These are phyloP conservation scores for Hephaestus fuliginosus DNA, from an alignment of 2,797 vertebrate species.

Conservation along the genomic window DNA sequence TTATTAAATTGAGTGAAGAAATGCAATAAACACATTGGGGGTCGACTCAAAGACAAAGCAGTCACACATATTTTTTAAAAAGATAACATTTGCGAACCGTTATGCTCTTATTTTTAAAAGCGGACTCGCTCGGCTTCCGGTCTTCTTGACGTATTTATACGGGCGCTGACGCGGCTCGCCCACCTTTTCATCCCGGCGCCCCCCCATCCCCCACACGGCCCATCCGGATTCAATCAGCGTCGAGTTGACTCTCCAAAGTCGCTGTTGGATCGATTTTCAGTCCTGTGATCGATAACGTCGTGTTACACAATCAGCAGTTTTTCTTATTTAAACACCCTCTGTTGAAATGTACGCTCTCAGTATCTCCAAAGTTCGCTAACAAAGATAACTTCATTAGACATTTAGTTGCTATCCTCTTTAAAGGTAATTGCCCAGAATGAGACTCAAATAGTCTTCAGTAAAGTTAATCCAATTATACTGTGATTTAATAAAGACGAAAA, in stretches of 20 bases:
- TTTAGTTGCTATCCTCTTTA: neutral
- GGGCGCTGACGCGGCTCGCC: neutral
- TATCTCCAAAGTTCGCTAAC: neutral
- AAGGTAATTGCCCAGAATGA: neutral
- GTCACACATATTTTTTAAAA: fast-evolving
- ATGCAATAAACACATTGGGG: fast-evolving
- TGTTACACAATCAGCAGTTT: neutral
- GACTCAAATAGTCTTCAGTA: neutral
- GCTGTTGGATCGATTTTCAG: neutral
- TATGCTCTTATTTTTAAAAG: conserved; percentile 40
- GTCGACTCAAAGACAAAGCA: fast-evolving
- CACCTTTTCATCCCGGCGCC: conserved; percentile 32
- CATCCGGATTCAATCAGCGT: conserved; percentile 52
- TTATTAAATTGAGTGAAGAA: neutral
- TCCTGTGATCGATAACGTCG: neutral
- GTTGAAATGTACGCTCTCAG: neutral
- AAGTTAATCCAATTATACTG: neutral
- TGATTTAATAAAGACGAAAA: neutral
- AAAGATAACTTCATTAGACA: neutral
- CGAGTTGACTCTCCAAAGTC: conserved; percentile 18
- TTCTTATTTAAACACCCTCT: neutral
- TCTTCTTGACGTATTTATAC: neutral
- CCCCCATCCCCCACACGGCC: conserved; percentile 70
- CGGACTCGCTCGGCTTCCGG: neutral
- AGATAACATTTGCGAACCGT: fast-evolving